These are phyloP conservation scores for Centropristis striata DNA, from an alignment of 2,113 vertebrate species.

Conservation along the genomic window DNA sequence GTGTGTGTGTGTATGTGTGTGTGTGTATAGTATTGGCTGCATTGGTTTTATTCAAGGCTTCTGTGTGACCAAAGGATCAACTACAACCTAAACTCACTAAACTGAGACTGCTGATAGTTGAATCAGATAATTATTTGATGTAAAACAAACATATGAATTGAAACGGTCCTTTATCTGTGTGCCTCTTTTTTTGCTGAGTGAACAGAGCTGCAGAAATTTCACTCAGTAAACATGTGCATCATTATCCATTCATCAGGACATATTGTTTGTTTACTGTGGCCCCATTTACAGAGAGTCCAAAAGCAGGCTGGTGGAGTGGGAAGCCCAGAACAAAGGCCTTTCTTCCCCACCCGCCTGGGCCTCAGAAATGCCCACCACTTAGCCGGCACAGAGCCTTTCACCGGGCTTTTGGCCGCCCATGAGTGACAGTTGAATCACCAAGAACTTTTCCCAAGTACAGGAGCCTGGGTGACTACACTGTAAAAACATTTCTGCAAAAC, in stretches of 20 bases:
- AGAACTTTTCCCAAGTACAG: slow-evolving; percentile 88
- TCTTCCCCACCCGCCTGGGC: slow-evolving; percentile 87
- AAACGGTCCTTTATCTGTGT: slow-evolving; percentile 52
- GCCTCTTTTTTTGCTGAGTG: slow-evolving; percentile 66
- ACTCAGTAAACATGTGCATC: slow-evolving; percentile 90
- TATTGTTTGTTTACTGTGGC: slow-evolving; percentile 92
- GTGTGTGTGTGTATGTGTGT: no score
- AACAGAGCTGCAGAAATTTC: slow-evolving; percentile 84
- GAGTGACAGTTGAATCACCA: slow-evolving; percentile 96
- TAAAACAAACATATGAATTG: slow-evolving; percentile 49
- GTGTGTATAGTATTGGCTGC: neutral
- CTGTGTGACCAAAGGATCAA: slow-evolving; percentile 11
- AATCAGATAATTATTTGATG: slow-evolving; percentile 37
- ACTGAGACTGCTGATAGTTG: slow-evolving; percentile 26
- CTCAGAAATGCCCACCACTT: slow-evolving; percentile 90
- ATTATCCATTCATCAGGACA: slow-evolving; percentile 87
- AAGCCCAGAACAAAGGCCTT: slow-evolving; percentile 88
- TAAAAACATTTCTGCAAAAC: slow-evolving; percentile 51
- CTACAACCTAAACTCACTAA: slow-evolving; percentile 33
- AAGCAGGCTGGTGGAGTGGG: slow-evolving; percentile 87
- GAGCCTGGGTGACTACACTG: slow-evolving; percentile 67
- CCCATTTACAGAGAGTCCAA: slow-evolving; percentile 88
- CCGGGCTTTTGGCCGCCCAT: slow-evolving; percentile 86
- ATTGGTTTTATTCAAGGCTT: neutral
- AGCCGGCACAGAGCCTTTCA: slow-evolving; percentile 88